phyloP scores from a whole-genome alignment of 2,888 invertebrate genomes.

The Macrosiphum euphorbiae region DNA sequence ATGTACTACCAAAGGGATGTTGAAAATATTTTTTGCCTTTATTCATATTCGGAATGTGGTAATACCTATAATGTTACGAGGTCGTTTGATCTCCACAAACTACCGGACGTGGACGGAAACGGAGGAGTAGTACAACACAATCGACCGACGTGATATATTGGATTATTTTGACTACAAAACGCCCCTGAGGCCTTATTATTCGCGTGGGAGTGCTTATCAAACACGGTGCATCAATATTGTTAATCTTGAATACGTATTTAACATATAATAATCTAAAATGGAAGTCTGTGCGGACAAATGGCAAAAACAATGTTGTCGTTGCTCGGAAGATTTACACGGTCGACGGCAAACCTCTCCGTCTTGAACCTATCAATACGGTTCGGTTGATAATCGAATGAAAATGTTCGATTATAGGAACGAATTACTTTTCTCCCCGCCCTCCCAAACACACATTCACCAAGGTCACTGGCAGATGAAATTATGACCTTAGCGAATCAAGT shows the following conservation, averaged over 20 bases:
- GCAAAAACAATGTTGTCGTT: background rate
- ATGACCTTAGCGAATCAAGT: background rate
- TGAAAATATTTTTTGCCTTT: background rate
- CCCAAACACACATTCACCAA: no score
- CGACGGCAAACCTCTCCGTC: background rate
- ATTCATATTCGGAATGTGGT: background rate
- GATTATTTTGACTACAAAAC: background rate
- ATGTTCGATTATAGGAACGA: background rate
- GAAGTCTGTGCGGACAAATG: background rate
- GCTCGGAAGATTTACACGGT: background rate
- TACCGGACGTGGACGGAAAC: background rate
- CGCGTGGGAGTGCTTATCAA: background rate
- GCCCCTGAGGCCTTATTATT: background rate
- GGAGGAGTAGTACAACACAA: background rate
- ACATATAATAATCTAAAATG: background rate
- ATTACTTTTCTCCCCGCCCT: background rate
- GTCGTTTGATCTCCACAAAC: background rate
- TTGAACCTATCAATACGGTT: background rate
- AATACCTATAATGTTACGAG: background rate
- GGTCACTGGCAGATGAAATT: background rate
- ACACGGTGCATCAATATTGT: background rate
- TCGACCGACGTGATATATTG: background rate
- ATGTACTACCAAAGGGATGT: background rate
- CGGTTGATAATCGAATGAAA: slow-evolving; percentile 4
- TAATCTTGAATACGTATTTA: background rate